phyloP scores from a whole-genome alignment of 1,140 invertebrate species.

The Bacillus rossius region DNA sequence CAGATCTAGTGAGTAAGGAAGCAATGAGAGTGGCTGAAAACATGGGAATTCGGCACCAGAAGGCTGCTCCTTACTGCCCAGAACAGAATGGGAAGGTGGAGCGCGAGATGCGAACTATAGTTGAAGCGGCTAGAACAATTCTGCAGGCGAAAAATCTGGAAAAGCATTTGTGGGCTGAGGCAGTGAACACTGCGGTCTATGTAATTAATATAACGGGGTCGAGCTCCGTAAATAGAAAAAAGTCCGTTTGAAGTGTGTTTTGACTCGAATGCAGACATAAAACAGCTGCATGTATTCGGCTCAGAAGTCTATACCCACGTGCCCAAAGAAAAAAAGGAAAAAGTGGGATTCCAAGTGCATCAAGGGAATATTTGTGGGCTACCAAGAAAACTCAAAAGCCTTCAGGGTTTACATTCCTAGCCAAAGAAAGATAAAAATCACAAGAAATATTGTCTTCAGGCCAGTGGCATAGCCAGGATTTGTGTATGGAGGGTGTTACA shows the following conservation, averaged over 20 bases:
- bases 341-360: conserved; percentile 36
- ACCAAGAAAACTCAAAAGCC: no score
- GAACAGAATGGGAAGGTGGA: conserved; percentile 42
- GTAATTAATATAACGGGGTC: no score
- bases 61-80: conserved; percentile 25
- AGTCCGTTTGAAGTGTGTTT: no score
- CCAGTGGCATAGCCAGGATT: no score
- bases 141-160: neutral
- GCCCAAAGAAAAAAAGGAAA: conserved; percentile 26
- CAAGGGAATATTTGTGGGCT: neutral
- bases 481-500: no score
- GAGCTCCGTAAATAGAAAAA: no score
- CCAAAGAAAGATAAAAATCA: no score
- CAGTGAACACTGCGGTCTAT: no score
- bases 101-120: conserved; percentile 16
- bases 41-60: conserved; percentile 12
- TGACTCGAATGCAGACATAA: no score
- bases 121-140: conserved; percentile 30
- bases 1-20: conserved; percentile 33
- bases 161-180: no score
- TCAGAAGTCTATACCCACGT: conserved; percentile 35
- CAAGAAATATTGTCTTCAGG: no score
- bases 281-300: conserved; percentile 36
- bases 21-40: conserved; percentile 25
- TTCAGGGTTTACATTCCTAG: no score